These are phyloP conservation scores for Popillia japonica DNA, from an alignment of 1,140 invertebrate species.

Conservation along the genomic window DNA sequence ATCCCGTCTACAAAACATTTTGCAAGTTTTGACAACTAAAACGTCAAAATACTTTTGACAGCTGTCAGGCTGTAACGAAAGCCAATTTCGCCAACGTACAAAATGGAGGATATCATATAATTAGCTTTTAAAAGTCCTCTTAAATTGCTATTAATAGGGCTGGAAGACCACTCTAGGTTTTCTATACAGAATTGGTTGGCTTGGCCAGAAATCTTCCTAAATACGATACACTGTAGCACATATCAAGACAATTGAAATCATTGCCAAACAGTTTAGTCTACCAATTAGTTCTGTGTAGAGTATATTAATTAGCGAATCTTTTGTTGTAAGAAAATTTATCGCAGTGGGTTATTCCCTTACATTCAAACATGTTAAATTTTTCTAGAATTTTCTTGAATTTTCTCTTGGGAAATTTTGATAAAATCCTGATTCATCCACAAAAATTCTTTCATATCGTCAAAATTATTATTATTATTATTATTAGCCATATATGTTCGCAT, in stretches of 20 bases:
- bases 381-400: not conserved
- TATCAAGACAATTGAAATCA: conserved; percentile 29
- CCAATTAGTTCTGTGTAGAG: conserved; percentile 30
- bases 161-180: too few relatives aligned
- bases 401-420: conserved; percentile 4
- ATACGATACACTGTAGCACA: conserved; percentile 16
- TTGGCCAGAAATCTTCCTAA: conserved; percentile 33
- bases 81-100: too few relatives aligned
- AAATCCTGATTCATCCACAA: conserved; percentile 29
- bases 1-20: too few relatives aligned
- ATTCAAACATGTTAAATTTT: conserved; percentile 26
- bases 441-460: conserved; percentile 40
- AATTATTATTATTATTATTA: conserved; percentile 46
- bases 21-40: too few relatives aligned
- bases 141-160: too few relatives aligned
- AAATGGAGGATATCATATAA: too few relatives aligned
- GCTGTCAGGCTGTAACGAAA: too few relatives aligned
- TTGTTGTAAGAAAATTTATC: not conserved
- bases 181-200: not conserved
- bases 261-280: conserved; percentile 22
- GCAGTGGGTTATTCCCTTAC: conserved; percentile 35
- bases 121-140: too few relatives aligned
- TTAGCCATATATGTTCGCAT: conserved; percentile 37
- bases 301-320: conserved; percentile 5
- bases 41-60: too few relatives aligned